Evolutionary conservation across 2,113 vertebrate species (phyloP), one percentile per base, ranked within the genome.

Genomic region (Thunnus thynnus): DNA sequence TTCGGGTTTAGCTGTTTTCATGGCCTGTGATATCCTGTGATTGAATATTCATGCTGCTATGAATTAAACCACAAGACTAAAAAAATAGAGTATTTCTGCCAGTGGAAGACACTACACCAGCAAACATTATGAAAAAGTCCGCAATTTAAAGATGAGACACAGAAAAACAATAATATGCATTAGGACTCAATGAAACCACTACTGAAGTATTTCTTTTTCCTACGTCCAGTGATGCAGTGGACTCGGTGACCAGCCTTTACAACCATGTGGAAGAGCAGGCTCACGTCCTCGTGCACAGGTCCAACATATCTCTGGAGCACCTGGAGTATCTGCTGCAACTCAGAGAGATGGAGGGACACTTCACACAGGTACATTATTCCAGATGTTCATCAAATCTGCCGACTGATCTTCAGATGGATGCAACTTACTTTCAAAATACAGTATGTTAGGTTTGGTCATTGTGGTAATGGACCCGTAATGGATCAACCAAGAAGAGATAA

Each of bases 211-310:
- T 22, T 22, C 22, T 11, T 60, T 22, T 18, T 83, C n/a, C 5
- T 32, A 9, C 3, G 8, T 47, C 1, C 88, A 99, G 98, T 88
- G 90, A 92, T 16, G 94, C 93, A 9, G 92, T 99, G 81, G 96
- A 95, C 12, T 86, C 88, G 0, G 96, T 97, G 0, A 88, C 95
- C 4, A 78, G 89, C 4, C 92, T 97, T 74, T 99, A 99, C 68
- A 95, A 94, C 73, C 94, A 91, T 0, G 90, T 99, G 88, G 98
- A 99, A 13, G 97, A 97, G 78, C 94, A 96, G 62, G 96, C 97
- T 8, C 97, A 99, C 0, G 47, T 92, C 22, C 94, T 99, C 1
- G 97, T 97, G 87, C 96, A 95, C 17, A 95, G 87, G 1, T 98
- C 98, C 91, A 99, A 98, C 86, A 57, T 94, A 71, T 94, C 95